Evolutionary conservation across 2,797 vertebrate genomes (phyloP).

Genomic region (Somateria mollissima): DNA sequence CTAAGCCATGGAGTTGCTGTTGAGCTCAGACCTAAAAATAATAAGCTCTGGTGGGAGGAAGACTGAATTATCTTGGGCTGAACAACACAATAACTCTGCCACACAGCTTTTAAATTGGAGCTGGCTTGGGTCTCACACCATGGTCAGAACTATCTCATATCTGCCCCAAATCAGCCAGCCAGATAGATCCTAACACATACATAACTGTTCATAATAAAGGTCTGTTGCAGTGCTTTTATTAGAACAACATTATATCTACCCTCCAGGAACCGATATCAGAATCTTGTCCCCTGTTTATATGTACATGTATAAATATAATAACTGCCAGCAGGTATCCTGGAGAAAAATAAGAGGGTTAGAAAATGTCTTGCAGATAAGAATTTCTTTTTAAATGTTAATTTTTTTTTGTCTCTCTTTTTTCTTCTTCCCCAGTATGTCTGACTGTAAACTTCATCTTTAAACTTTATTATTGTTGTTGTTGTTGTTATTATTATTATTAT

Average conservation of each 20-base stretch:
- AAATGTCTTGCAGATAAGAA: constrained; percentile 69
- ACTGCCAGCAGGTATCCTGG: constrained; percentile 47
- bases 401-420: constrained; percentile 47
- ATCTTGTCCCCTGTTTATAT: constrained; percentile 49
- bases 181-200: not conserved
- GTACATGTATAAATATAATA: constrained; percentile 61
- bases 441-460: constrained; percentile 75
- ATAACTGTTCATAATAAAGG: not conserved
- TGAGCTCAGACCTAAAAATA: constrained; percentile 28
- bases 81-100: not conserved
- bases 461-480: not conserved
- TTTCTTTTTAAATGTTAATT: constrained; percentile 80
- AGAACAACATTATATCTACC: not conserved
- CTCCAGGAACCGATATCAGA: constrained; percentile 39
- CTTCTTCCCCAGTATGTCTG: not conserved
- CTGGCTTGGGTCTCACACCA: accelerated
- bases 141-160: not conserved
- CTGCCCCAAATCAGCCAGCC: not conserved
- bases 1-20: not conserved
- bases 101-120: not conserved
- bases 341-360: constrained; percentile 65
- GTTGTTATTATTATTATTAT: constrained; percentile 23
- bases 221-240: constrained; percentile 12
- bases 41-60: constrained; percentile 8
- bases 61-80: not conserved